Evolutionary conservation across 2,113 vertebrate genomes (phyloP).

Genomic region (Urocolius indicus): DNA sequence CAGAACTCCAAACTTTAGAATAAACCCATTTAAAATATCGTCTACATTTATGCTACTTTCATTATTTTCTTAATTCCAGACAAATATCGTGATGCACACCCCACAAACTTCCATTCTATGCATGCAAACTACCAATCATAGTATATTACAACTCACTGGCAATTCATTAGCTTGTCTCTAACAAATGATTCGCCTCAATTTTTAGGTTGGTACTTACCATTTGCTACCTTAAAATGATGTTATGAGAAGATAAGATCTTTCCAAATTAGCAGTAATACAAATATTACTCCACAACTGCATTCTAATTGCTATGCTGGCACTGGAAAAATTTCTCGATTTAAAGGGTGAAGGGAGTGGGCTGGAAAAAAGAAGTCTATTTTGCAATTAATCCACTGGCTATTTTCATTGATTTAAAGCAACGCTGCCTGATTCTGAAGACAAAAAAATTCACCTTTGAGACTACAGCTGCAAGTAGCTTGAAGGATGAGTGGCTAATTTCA

Average conservation of each 20-base stretch:
- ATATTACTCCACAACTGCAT: not conserved
- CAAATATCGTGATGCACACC: not conserved
- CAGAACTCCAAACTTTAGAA: not conserved
- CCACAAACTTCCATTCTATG: not conserved
- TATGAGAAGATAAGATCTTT: not conserved
- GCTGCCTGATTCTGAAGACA: not conserved
- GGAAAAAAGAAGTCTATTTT: not conserved
- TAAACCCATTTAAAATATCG: not conserved
- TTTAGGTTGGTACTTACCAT: not conserved
- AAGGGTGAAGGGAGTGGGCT: no score
- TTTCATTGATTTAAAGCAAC: not conserved
- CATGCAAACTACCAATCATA: not conserved
- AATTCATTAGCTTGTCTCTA: not conserved
- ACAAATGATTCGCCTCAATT: not conserved
- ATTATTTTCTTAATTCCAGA: not conserved
- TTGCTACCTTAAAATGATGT: not conserved
- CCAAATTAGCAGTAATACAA: not conserved
- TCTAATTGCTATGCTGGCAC: not conserved
- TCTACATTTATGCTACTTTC: not conserved
- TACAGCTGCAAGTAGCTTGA: not conserved
- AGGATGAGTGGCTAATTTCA: not conserved
- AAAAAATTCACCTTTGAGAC: not conserved
- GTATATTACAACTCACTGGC: not conserved
- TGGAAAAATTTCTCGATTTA: not conserved
- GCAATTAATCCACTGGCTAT: not conserved